Conservation (phyloP, 2,888 invertebrate genomes). For the Seira musarum region DNA sequence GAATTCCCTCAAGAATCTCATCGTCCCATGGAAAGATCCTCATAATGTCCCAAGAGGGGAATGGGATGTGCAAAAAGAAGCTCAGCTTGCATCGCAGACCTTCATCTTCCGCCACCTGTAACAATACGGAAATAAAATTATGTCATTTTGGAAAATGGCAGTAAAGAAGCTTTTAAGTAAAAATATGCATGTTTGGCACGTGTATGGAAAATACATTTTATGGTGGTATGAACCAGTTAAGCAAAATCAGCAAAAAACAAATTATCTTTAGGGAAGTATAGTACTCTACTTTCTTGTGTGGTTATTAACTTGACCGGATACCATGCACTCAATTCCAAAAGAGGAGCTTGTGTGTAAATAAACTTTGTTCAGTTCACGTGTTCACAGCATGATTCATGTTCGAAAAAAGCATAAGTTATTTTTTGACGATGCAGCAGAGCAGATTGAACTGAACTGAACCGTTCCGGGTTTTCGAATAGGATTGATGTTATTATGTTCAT, state of each 20-base stretch:
- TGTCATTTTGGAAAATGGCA: no score
- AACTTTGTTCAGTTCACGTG: constrained; percentile 24
- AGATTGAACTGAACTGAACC: no score
- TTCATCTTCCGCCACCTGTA: constrained; percentile 71
- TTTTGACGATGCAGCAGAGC: no score
- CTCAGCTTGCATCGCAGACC: constrained; percentile 73
- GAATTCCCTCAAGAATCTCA: constrained; percentile 74
- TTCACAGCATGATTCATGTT: not conserved
- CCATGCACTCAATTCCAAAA: not conserved
- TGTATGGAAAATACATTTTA: not conserved
- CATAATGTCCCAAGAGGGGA: constrained; percentile 75
- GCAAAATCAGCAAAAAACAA: no score
- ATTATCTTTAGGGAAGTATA: no score
- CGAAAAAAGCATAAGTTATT: not conserved
- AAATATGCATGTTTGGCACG: not conserved
- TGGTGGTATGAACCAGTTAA: no score
- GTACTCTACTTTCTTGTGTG: no score
- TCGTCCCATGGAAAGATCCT: constrained; percentile 74
- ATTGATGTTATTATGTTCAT: no score
- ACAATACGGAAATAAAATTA: constrained; percentile 33
- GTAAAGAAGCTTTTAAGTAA: not conserved
- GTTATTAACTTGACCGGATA: no score
- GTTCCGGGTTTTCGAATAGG: constrained; percentile 24
- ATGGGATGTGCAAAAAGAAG: constrained; percentile 76
- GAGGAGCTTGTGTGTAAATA: not conserved